phyloP scores from a whole-genome alignment of 1,140 invertebrate genomes.

The Drosophila kikkawai region DNA sequence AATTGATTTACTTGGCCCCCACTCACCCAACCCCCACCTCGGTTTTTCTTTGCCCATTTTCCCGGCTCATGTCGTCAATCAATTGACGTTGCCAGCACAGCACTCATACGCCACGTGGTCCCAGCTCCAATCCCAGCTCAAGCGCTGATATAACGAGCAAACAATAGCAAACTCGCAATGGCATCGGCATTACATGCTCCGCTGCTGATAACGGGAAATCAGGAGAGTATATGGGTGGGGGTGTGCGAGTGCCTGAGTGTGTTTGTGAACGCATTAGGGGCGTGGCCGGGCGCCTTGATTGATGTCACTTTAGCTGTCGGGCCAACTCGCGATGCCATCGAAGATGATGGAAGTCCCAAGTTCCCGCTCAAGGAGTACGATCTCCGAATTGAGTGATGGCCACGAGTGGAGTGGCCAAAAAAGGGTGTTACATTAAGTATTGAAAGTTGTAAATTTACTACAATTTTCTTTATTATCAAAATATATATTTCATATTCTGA shows the following conservation, averaged over 20 bases:
- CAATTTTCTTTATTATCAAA: not conserved
- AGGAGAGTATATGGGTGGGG: not conserved
- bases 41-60: not conserved
- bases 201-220: conserved; percentile 63
- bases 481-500: not conserved
- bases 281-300: conserved; percentile 66
- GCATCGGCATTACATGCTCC: conserved; percentile 56
- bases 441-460: not conserved
- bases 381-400: conserved; percentile 31
- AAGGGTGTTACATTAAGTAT: not conserved
- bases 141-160: conserved; percentile 63
- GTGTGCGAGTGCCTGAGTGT: conserved; percentile 24
- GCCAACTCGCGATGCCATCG: conserved; percentile 50
- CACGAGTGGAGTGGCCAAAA: not conserved
- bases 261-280: conserved; percentile 54
- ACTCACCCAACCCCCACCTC: too few relatives aligned
- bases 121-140: conserved; percentile 28
- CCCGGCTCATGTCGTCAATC: conserved; percentile 70
- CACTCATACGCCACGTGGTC: conserved; percentile 78
- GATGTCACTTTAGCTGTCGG: conserved; percentile 74
- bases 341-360: conserved; percentile 21
- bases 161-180: conserved; percentile 37
- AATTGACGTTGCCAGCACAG: conserved; percentile 67
- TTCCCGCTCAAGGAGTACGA: conserved; percentile 14
- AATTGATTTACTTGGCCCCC: conserved; percentile 75